phyloP scores from a whole-genome alignment of 2,113 vertebrate species.

The Cottus gobio region DNA sequence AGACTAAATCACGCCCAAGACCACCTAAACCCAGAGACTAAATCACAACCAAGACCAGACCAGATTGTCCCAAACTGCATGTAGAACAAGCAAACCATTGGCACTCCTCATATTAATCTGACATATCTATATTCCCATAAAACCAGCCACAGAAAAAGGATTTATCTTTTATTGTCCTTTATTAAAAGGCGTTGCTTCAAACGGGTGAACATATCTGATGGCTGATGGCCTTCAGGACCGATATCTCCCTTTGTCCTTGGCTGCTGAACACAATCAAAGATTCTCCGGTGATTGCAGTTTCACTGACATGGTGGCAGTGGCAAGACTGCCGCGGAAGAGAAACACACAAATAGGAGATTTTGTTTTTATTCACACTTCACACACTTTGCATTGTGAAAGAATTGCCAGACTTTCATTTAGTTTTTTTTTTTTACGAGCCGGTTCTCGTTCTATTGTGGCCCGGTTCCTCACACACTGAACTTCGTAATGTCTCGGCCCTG shows the following conservation, averaged over 20 bases:
- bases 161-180: neutral
- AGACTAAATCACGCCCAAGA: too few species aligned
- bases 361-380: neutral
- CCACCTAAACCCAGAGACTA: neutral
- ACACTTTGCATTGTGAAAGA: slow-evolving; percentile 26
- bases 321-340: neutral
- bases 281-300: neutral
- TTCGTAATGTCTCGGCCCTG: slow-evolving; percentile 61
- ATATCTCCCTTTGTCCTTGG: slow-evolving; percentile 1
- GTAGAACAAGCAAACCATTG: neutral
- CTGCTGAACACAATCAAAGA: neutral
- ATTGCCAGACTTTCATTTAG: slow-evolving; percentile 57
- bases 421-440: slow-evolving; percentile 64
- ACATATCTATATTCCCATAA: neutral
- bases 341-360: neutral
- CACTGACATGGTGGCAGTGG: neutral
- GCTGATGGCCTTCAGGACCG: neutral
- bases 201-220: neutral
- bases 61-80: neutral
- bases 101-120: neutral
- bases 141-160: neutral
- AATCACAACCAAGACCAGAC: neutral
- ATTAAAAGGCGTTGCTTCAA: neutral
- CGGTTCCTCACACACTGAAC: slow-evolving; percentile 66
- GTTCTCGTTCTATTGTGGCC: slow-evolving; percentile 73